Evolutionary conservation across 35 echinoderm and acorn worm species (phyloP).

Genomic region (Antedon bifida): DNA sequence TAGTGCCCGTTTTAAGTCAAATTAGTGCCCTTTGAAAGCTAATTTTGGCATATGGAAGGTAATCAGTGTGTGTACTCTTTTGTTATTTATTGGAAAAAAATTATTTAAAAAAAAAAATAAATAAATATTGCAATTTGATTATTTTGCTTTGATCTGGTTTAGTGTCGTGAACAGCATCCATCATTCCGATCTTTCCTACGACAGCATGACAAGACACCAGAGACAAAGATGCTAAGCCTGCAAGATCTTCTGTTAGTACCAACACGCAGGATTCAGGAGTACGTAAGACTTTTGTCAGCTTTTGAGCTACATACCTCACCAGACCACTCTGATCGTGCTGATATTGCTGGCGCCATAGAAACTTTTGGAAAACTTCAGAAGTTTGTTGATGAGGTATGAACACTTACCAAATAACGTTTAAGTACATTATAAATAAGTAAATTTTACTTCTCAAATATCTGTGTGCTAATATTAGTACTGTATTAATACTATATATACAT

Average conservation of each 20-base stretch:
- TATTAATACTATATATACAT: too few relatives aligned
- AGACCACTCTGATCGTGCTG: conserved; percentile 60
- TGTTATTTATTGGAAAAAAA: too few relatives aligned
- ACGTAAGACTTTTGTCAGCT: conserved; percentile 48
- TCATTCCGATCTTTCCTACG: conserved; percentile 78
- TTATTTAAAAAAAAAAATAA: too few relatives aligned
- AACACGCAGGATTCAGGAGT: conserved; percentile 44
- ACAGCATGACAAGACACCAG: conserved; percentile 41
- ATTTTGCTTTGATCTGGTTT: not conserved
- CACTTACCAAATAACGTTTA: not conserved
- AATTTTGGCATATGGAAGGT: too few relatives aligned
- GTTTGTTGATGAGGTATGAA: conserved; percentile 48
- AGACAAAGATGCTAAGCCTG: conserved; percentile 58
- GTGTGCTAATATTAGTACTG: too few relatives aligned
- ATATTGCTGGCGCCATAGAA: conserved; percentile 31
- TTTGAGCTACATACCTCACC: conserved; percentile 56
- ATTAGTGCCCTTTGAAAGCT: too few relatives aligned
- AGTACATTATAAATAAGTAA: not conserved
- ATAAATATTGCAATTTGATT: too few relatives aligned
- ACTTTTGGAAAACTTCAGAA: conserved; percentile 61
- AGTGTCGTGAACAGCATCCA: conserved; percentile 91
- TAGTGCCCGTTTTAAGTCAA: too few relatives aligned
- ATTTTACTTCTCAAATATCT: too few relatives aligned
- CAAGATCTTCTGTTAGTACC: conserved; percentile 55
- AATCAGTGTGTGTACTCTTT: too few relatives aligned